A percentile compares a stretch with the other conserved stretches of the same genome.
These are phyloP conservation scores for Aulostomus chinensis DNA, from an alignment of 2,797 vertebrate genomes.

Conservation along the genomic window DNA sequence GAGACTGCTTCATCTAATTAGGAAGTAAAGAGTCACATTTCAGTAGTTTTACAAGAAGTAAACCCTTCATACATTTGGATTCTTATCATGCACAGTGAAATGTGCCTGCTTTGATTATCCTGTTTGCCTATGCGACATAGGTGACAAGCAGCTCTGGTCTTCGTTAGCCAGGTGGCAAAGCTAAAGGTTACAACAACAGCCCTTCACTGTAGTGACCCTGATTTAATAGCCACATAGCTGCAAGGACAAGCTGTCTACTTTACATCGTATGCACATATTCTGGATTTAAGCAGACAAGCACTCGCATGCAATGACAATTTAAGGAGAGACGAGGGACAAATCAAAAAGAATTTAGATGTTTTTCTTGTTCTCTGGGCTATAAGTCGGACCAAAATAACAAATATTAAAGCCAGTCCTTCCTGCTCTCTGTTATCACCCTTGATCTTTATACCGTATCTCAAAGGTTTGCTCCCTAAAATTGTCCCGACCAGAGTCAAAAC, in stretches of 20 bases:
- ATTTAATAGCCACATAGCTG: conserved; percentile 23
- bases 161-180: conserved; percentile 64
- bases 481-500: no score
- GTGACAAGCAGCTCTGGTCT: conserved; percentile 4
- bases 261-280: conserved; percentile 61
- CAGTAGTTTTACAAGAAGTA: not conserved
- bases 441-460: no score
- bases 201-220: conserved; percentile 38
- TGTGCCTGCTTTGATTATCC: conserved; percentile 7
- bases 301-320: not conserved
- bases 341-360: not conserved
- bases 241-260: conserved; percentile 52
- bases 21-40: not conserved
- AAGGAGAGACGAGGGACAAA: not conserved
- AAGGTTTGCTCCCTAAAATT: no score
- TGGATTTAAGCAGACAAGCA: conserved; percentile 10
- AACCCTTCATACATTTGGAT: not conserved
- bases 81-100: not conserved
- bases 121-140: conserved; percentile 24
- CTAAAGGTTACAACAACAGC: conserved; percentile 53
- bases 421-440: no score
- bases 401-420: no score
- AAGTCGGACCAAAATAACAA: no score
- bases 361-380: no score
- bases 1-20: not conserved